Percentiles rank a stretch among this genome's conserved stretches.
These are phyloP conservation scores for Carposina sasakii DNA, from an alignment of 1,140 invertebrate species.

Conservation along the genomic window DNA sequence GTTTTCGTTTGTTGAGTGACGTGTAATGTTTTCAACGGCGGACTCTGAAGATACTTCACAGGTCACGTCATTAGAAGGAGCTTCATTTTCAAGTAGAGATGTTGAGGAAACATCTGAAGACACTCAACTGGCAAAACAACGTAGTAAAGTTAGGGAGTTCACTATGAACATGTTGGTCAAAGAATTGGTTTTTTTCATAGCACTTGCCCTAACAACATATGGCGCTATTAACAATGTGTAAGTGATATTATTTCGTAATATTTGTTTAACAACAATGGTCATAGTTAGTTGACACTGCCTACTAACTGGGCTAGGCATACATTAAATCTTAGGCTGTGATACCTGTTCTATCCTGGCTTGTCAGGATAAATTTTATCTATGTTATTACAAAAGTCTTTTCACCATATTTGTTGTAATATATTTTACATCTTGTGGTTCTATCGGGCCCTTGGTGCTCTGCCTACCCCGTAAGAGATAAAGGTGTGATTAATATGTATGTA, in stretches of 20 bases:
- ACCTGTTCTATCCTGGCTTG: no score
- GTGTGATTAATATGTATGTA: no score
- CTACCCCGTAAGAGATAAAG: no score
- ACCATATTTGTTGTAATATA: no score
- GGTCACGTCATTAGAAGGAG: conserved; percentile 56
- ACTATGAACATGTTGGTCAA: conserved; percentile 65
- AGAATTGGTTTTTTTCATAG: conserved; percentile 67
- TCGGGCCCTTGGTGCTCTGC: no score
- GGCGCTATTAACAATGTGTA: conserved; percentile 77
- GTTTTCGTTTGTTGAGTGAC: conserved; percentile 67
- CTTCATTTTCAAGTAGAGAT: conserved; percentile 49
- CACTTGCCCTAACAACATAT: conserved; percentile 72
- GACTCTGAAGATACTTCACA: conserved; percentile 58
- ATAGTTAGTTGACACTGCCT: no score
- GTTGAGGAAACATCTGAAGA: conserved; percentile 42
- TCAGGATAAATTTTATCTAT: no score
- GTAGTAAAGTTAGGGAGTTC: conserved; percentile 53
- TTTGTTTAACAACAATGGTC: no score
- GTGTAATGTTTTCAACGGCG: conserved; percentile 70
- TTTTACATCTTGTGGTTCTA: no score
- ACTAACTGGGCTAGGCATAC: no score
- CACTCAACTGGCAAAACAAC: conserved; percentile 43
- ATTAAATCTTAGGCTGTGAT: no score
- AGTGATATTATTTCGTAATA: conserved; percentile 33
- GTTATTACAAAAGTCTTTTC: no score